Base-by-base conservation (phyloP, 2,113 vertebrate genomes). In the Polypterus senegalus region DNA sequence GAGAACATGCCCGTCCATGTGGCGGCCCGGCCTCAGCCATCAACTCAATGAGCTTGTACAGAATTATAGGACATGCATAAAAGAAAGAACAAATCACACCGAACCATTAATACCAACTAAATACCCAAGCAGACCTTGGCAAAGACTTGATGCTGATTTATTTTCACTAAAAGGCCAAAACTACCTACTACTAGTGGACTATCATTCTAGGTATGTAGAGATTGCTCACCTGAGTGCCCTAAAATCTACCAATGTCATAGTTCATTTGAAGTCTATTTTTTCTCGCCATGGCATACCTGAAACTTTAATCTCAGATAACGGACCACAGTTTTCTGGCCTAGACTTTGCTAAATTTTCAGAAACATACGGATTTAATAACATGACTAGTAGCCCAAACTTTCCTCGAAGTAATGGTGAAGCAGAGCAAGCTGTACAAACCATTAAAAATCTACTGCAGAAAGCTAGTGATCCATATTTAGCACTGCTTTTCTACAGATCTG, bases 31-130 rank as follows among this genome's bases (percentile, higher is more conserved):
- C 54, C 54, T 56, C 10, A 4, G 54, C 54, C 10, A 9, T 6
- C 54, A 3, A 27, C 43, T 56, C 10, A 27, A 5, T 9, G 11
- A 6, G 10, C 1, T 56, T 6, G 54, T 56, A 44, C 56, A 59
- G 27, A 66, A 66, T 3, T 66, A 55, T 60, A 48, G 60, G 27
- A 44, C 57, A 27, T 56, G 54, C 54, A 56, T 9, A 56, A 56
- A 56, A 56, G 6, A 11, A 9, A 3, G 5, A 10, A 56, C 6
- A 27, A 56, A 9, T 27, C 9, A 9, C 10, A 27, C 43, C 10
- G 54, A 56, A 5, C 54, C 5, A 6, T 27, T 56, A 9, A 27
- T 27, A 27, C 27, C 27, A 27, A 2, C 27, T 2, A 27, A 27
- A 1, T 27, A 27, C 27, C 11, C 3, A n/a, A 27, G 43, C 43